A percentile compares a stretch with the other conserved stretches of the same genome.
phyloP scores from a whole-genome alignment of 2,888 invertebrate genomes.

The Caenorhabditis auriculariae region DNA sequence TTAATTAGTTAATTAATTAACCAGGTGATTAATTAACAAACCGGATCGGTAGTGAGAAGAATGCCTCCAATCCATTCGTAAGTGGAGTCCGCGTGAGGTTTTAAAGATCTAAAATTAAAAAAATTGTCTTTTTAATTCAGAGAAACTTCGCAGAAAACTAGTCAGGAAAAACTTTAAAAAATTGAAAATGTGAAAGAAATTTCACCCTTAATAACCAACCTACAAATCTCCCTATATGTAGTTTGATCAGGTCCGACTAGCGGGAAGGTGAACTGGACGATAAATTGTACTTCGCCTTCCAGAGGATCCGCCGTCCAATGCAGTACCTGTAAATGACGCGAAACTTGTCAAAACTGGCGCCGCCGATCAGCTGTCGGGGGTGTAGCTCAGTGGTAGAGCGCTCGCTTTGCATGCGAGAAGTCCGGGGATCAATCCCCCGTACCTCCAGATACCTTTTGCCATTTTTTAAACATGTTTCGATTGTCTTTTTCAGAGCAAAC shows the following conservation, averaged over 20 bases:
- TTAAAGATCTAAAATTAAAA: too few relatives aligned
- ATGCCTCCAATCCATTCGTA: slow-evolving; percentile 40
- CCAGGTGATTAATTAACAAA: neutral
- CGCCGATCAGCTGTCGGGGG: too few relatives aligned
- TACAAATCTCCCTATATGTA: slow-evolving; percentile 34
- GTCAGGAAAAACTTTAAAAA: too few relatives aligned
- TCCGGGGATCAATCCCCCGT: slow-evolving; percentile 60
- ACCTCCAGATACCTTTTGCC: slow-evolving; percentile 48
- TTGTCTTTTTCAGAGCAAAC: too few relatives aligned
- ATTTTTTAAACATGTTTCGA: too few relatives aligned
- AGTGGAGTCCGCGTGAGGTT: slow-evolving; percentile 20
- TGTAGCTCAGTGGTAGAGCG: slow-evolving; percentile 63
- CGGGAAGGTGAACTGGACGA: slow-evolving; percentile 30
- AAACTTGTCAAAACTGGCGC: too few relatives aligned
- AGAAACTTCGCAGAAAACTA: too few relatives aligned
- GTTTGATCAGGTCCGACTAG: slow-evolving; percentile 33
- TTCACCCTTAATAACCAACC: slow-evolving; percentile 11
- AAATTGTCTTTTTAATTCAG: neutral
- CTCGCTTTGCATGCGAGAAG: slow-evolving; percentile 63
- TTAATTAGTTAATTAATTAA: neutral
- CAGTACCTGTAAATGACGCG: too few relatives aligned
- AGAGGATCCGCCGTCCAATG: slow-evolving; percentile 39
- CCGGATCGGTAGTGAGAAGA: slow-evolving; percentile 30
- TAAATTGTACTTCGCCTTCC: slow-evolving; percentile 40
- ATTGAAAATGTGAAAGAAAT: too few relatives aligned